Evolutionary conservation across 2,888 invertebrate genomes (phyloP), one percentile per base, ranked within the genome.

Genomic region (Apamea anceps): DNA sequence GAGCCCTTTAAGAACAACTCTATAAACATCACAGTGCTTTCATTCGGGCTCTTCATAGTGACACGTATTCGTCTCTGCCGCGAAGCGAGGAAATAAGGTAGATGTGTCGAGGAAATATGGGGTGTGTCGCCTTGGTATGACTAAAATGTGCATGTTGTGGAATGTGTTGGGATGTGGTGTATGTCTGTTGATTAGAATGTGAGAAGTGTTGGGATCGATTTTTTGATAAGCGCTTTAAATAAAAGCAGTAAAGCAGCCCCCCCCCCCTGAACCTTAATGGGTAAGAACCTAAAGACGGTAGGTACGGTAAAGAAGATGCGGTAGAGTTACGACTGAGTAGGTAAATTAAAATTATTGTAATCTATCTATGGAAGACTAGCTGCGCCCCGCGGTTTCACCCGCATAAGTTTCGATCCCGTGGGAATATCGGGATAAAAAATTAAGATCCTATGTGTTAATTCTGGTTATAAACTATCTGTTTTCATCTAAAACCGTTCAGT

Each of bases 1-100:
- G 45, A 77, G 32, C 60, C 62, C 42, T 63, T 74, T 65, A 87
- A 76, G 75, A 70, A 77, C 79, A 76, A 66, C 82, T 82, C 77
- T 77, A 86, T 87, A 73, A 73, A 65, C 73, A 80, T 82, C 79
- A 77, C 79, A 73, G 72, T 60, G 82, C 85, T 85, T 85, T 85
- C 82, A 85, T 67, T 73, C 42, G 68, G 79, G 77, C 80, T 87
- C 67, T 73, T 71, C 72, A 75, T 77, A 45, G 72, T 81, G 87
- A 87, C 87, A 85, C 72, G 85, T 81, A 81, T 73, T 66, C 70
- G 66, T 80, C 37, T 80, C 32, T 37, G 42, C 3, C 54, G 13
- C 15, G 25, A 57, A 70, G 8, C 8, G 2, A 28, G 0, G 5
- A 71, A 72, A 28, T 21, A 7, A 28, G n/a, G 63, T 42, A 18